phyloP scores from a whole-genome alignment of 2,888 invertebrate species.

The Parthenolecanium corni region DNA sequence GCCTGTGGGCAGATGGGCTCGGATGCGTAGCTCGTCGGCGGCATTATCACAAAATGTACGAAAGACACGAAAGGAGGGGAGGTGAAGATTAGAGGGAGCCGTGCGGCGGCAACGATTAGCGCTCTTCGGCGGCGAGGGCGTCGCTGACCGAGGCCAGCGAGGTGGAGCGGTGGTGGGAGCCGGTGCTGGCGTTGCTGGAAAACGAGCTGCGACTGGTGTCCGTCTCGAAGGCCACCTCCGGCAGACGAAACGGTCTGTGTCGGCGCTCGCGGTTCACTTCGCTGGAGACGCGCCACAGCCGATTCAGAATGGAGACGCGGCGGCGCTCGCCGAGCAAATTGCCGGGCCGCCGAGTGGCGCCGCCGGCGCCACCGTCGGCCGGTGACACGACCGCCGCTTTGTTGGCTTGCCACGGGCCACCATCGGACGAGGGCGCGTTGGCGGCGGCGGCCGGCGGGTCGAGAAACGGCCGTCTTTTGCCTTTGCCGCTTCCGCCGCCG shows the following conservation, averaged over 20 bases:
- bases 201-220: slow-evolving; percentile 50
- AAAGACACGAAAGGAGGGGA: too few species aligned
- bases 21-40: too few species aligned
- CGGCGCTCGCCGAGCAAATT: slow-evolving; percentile 32
- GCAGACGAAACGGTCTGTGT: slow-evolving; percentile 39
- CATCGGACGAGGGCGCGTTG: slow-evolving; percentile 34
- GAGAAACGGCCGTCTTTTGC: slow-evolving; percentile 4
- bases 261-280: slow-evolving; percentile 36
- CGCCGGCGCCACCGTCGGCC: slow-evolving; percentile 37
- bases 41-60: too few species aligned
- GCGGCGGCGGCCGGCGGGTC: slow-evolving; percentile 5
- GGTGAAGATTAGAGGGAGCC: neutral
- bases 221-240: slow-evolving; percentile 47
- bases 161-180: slow-evolving; percentile 23
- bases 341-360: slow-evolving; percentile 36
- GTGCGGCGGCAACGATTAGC: slow-evolving; percentile 21
- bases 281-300: slow-evolving; percentile 38
- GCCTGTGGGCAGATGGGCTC: too few species aligned
- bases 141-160: slow-evolving; percentile 8
- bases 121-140: slow-evolving; percentile 7
- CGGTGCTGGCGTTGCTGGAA: slow-evolving; percentile 50
- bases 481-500: too few species aligned
- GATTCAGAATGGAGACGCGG: slow-evolving; percentile 42
- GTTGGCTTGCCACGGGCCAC: slow-evolving; percentile 11
- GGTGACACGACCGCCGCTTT: neutral